Evolutionary conservation across 2,888 invertebrate species (phyloP).

Genomic region (Troilus luridus): DNA sequence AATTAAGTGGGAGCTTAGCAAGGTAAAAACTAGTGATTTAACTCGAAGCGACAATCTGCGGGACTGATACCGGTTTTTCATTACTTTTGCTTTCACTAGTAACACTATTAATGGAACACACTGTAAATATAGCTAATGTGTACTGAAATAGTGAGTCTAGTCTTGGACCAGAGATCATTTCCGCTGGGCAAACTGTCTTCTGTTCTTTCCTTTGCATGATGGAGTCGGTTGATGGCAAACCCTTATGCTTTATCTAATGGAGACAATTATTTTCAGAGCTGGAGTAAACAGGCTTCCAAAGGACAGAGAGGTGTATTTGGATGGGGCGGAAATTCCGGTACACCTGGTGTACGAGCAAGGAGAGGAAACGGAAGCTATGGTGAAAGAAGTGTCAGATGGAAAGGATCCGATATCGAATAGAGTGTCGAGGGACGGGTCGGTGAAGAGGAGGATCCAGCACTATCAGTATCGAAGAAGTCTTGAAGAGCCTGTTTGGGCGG

Average conservation of each 20-base stretch:
- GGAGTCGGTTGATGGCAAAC: neutral
- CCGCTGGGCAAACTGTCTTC: constrained; percentile 45
- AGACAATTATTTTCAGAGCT: constrained; percentile 27
- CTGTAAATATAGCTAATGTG: constrained; percentile 34
- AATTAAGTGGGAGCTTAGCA: too few relatives aligned
- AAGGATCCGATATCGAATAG: constrained; percentile 32
- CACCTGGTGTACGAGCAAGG: constrained; percentile 58
- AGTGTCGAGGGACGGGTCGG: neutral
- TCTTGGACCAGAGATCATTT: constrained; percentile 34
- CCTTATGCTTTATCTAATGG: neutral
- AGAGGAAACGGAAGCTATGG: constrained; percentile 58
- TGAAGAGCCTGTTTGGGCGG: constrained; percentile 60
- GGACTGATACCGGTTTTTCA: neutral
- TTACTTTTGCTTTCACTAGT: constrained; percentile 15
- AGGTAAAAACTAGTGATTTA: too few relatives aligned
- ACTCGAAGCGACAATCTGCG: too few relatives aligned
- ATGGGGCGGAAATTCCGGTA: constrained; percentile 59
- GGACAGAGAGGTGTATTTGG: constrained; percentile 47
- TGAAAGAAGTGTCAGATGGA: constrained; percentile 53
- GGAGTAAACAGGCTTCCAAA: constrained; percentile 35
- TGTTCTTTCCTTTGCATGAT: constrained; percentile 45
- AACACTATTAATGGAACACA: constrained; percentile 4
- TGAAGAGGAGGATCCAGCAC: constrained; percentile 60
- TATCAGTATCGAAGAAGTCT: constrained; percentile 51
- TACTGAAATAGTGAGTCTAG: neutral